phyloP scores from a whole-genome alignment of 2,888 invertebrate genomes.

The Aphodius granarius region DNA sequence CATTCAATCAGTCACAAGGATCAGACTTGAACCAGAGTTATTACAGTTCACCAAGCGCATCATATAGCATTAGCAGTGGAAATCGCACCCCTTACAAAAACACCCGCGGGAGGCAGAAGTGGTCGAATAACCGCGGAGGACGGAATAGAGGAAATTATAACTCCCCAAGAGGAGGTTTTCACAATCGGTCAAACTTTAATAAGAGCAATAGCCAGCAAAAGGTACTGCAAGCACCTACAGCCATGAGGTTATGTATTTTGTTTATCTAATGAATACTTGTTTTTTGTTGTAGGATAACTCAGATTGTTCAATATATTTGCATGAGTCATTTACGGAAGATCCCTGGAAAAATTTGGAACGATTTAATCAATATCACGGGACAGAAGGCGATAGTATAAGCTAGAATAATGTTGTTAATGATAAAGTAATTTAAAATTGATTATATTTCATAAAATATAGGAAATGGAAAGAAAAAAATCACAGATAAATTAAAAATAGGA shows the following conservation, averaged over 20 bases:
- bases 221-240: no score
- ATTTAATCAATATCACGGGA: conserved; percentile 6
- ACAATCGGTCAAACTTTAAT: background rate
- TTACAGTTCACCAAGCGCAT: background rate
- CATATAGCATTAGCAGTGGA: background rate
- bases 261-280: no score
- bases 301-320: background rate
- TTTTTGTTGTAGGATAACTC: background rate
- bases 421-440: background rate
- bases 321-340: conserved; percentile 42
- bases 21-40: background rate
- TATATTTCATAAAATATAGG: background rate
- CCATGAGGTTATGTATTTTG: no score
- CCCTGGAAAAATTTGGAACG: conserved; percentile 40
- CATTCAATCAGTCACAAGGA: background rate
- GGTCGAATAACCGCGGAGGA: background rate
- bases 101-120: background rate
- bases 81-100: background rate
- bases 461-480: background rate
- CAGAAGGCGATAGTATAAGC: background rate
- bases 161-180: background rate
- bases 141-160: background rate
- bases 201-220: background rate
- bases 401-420: conserved; percentile 1
- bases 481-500: no score